These are phyloP conservation scores for Eremobia ochroleuca DNA, from an alignment of 2,888 invertebrate genomes.

Conservation along the genomic window DNA sequence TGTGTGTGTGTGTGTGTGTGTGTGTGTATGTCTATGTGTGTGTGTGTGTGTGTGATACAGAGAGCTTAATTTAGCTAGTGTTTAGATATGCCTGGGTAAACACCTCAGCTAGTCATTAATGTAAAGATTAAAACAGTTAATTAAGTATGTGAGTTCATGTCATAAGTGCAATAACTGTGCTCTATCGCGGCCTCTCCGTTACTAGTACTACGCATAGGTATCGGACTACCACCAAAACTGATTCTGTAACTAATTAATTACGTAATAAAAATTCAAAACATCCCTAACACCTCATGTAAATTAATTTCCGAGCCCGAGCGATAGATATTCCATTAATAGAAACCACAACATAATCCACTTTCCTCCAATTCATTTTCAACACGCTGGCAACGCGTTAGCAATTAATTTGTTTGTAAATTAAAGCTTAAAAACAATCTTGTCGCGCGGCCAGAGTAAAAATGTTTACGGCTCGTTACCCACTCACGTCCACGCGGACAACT, in stretches of 20 bases:
- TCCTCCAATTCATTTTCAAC: constrained; percentile 49
- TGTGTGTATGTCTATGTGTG: neutral
- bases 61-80: neutral
- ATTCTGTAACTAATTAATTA: neutral
- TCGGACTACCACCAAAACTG: neutral
- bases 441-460: constrained; percentile 70
- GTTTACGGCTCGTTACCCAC: constrained; percentile 73
- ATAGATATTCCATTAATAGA: constrained; percentile 33
- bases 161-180: neutral
- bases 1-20: too few relatives aligned
- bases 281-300: constrained; percentile 3
- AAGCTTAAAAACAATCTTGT: constrained; percentile 70
- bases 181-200: neutral
- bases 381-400: constrained; percentile 36
- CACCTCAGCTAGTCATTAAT: neutral
- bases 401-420: constrained; percentile 69
- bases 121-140: neutral
- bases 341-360: constrained; percentile 21
- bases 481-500: constrained; percentile 74
- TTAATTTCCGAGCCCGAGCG: constrained; percentile 5
- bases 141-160: neutral
- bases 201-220: neutral
- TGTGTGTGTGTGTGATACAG: neutral
- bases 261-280: neutral
- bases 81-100: neutral